Percentiles rank a stretch among this genome's conserved stretches.
Conservation (phyloP, 2,888 invertebrate species). For the Netelia fuscicornis region DNA sequence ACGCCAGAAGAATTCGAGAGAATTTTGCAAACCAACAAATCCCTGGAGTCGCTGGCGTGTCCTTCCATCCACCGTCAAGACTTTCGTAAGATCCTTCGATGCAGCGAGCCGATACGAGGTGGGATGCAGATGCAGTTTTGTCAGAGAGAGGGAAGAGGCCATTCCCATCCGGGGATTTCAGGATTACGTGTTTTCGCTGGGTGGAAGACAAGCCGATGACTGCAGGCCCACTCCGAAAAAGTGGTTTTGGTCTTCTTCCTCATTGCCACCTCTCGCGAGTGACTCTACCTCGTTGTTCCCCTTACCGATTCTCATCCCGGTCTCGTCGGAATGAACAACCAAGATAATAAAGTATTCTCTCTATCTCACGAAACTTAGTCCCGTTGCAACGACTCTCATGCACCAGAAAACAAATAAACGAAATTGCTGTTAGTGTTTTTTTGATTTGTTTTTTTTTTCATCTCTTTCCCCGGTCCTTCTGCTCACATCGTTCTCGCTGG, state of each 20-base stretch:
- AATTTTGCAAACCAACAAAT: no score
- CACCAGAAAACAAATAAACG: constrained; percentile 8
- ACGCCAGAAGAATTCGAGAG: neutral
- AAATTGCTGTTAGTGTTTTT: constrained; percentile 7
- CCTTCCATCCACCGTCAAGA: neutral
- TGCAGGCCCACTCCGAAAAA: constrained; percentile 36
- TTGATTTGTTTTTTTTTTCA: constrained; percentile 56
- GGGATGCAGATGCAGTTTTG: constrained; percentile 50
- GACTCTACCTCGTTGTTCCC: constrained; percentile 34
- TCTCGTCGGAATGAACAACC: constrained; percentile 55
- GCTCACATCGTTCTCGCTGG: constrained; percentile 62
- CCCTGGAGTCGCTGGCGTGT: no score
- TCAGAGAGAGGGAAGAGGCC: constrained; percentile 1
- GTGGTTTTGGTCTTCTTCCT: constrained; percentile 56
- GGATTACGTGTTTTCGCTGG: constrained; percentile 67
- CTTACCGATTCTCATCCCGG: constrained; percentile 66
- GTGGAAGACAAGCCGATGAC: constrained; percentile 40
- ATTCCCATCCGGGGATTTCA: constrained; percentile 52
- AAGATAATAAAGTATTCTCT: constrained; percentile 55
- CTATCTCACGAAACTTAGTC: constrained; percentile 54
- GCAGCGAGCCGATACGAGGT: constrained; percentile 16
- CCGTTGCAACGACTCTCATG: constrained; percentile 56
- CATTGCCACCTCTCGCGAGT: constrained; percentile 48
- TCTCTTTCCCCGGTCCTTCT: constrained; percentile 29
- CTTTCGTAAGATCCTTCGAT: constrained; percentile 32